Conservation (phyloP, 2,888 invertebrate genomes). For the Drymonia ruficornis region DNA sequence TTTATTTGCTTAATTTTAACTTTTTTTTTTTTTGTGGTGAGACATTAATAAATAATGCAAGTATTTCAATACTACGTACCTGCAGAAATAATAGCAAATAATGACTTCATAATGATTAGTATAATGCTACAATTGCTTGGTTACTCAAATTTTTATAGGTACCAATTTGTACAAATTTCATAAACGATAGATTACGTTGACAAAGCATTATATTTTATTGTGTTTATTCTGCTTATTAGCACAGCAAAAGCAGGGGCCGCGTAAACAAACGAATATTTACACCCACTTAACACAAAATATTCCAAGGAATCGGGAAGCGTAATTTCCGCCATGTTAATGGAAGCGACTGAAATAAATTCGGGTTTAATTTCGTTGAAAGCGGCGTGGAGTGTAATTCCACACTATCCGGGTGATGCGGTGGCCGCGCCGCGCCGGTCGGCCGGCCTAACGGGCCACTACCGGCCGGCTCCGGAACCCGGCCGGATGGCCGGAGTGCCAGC, state of each 20-base stretch:
- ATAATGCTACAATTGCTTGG: too few relatives aligned
- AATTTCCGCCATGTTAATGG: constrained; percentile 19
- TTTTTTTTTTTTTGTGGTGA: too few relatives aligned
- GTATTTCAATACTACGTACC: too few relatives aligned
- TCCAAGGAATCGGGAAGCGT: constrained; percentile 8
- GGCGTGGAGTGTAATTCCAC: constrained; percentile 5
- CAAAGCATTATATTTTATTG: not conserved
- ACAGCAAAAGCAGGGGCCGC: not conserved
- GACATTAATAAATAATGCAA: too few relatives aligned
- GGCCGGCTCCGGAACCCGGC: constrained; percentile 33
- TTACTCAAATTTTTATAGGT: too few relatives aligned
- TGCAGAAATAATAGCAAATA: too few relatives aligned
- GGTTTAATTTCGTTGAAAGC: constrained; percentile 19
- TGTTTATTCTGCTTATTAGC: constrained; percentile 1
- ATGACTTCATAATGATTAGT: too few relatives aligned
- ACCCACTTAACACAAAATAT: constrained; percentile 8
- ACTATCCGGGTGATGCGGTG: constrained; percentile 3
- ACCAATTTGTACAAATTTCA: not conserved
- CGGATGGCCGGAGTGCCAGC: constrained; percentile 27
- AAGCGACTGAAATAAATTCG: constrained; percentile 24
- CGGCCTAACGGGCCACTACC: constrained; percentile 39
- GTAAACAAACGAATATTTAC: constrained; percentile 4
- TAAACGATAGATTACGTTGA: not conserved
- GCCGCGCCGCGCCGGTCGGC: constrained; percentile 13
- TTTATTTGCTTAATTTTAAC: too few relatives aligned